A percentile compares a stretch with the other conserved stretches of the same genome.
phyloP scores from a whole-genome alignment of 2,888 invertebrate species.

The Laothoe populi region DNA sequence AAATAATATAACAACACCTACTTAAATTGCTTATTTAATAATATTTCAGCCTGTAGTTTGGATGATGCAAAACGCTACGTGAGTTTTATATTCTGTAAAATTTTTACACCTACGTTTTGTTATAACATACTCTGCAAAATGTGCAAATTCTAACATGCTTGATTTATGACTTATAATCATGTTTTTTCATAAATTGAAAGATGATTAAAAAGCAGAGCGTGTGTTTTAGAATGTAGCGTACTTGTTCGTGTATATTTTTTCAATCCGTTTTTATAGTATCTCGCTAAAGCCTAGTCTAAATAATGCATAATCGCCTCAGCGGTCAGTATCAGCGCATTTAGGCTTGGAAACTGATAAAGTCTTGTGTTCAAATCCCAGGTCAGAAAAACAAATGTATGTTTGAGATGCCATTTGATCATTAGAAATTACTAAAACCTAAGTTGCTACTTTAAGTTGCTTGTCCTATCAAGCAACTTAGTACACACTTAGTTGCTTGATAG shows the following conservation, averaged over 20 bases:
- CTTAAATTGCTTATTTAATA: conserved; percentile 23
- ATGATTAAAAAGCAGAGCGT: conserved; percentile 2
- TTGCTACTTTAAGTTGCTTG: too few relatives aligned
- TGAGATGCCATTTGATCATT: too few relatives aligned
- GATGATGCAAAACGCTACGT: conserved; percentile 19
- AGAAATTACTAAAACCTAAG: too few relatives aligned
- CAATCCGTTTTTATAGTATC: too few relatives aligned
- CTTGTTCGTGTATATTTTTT: background rate
- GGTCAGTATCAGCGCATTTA: too few relatives aligned
- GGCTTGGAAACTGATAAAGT: too few relatives aligned
- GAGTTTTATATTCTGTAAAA: conserved; percentile 3
- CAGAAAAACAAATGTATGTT: too few relatives aligned
- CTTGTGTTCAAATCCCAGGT: too few relatives aligned
- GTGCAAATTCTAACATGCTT: conserved; percentile 13
- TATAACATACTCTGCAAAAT: background rate
- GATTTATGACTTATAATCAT: conserved; percentile 4
- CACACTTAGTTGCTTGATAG: too few relatives aligned
- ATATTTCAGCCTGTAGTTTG: conserved; percentile 27
- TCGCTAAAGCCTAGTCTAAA: too few relatives aligned
- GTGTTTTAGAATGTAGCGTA: background rate
- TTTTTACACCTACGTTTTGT: conserved; percentile 1
- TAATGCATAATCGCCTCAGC: too few relatives aligned
- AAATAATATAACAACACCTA: conserved; percentile 21
- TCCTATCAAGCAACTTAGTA: too few relatives aligned
- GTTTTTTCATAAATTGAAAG: conserved; percentile 10